These are phyloP conservation scores for Megalonaias nervosa DNA, from an alignment of 1,140 invertebrate genomes.

Conservation along the genomic window DNA sequence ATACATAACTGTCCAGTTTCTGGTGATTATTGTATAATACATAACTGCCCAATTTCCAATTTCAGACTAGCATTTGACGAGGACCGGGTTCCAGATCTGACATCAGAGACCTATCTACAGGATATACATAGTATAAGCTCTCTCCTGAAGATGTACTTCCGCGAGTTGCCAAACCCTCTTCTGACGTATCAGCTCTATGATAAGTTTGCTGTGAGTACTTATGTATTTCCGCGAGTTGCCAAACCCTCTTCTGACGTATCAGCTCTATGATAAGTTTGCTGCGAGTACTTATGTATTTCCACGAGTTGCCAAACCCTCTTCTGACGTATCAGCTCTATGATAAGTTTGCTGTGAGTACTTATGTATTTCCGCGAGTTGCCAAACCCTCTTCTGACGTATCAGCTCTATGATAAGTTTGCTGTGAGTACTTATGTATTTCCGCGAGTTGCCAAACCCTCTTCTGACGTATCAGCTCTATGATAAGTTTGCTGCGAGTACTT, in stretches of 20 bases:
- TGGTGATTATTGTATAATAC: too few relatives aligned
- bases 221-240: conserved; percentile 98
- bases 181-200: conserved; percentile 98
- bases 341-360: conserved; percentile 84
- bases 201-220: conserved; percentile 85
- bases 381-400: conserved; percentile 98
- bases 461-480: conserved; percentile 98
- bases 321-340: conserved; percentile 98
- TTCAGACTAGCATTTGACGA: conserved; percentile 88
- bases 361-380: conserved; percentile 99
- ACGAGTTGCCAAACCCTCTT: conserved; percentile 96
- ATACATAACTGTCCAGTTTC: too few relatives aligned
- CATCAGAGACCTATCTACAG: conserved; percentile 80
- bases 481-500: conserved; percentile 83
- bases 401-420: conserved; percentile 96
- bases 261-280: conserved; percentile 88
- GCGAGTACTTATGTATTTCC: conserved; percentile 86
- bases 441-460: conserved; percentile 96
- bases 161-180: conserved; percentile 96
- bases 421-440: conserved; percentile 88
- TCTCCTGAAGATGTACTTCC: conserved; percentile 98
- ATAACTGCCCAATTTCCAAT: background rate
- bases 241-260: conserved; percentile 97
- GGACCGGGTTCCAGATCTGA: conserved; percentile 86
- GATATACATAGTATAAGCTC: conserved; percentile 98